These are phyloP conservation scores for Kryptolebias ocellatus DNA, from an alignment of 2,797 vertebrate species.

Conservation along the genomic window DNA sequence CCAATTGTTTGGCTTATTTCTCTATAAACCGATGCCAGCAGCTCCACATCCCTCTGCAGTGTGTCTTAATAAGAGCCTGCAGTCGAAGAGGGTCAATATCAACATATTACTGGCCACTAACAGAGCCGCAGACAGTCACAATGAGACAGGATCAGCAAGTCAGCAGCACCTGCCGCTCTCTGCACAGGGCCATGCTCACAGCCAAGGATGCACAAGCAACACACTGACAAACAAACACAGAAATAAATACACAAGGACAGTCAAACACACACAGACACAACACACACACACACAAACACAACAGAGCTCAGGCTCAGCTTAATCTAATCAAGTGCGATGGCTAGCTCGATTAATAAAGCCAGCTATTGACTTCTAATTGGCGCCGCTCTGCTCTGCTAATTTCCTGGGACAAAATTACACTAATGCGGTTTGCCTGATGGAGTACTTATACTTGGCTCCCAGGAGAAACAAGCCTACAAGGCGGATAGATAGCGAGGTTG, in stretches of 20 bases:
- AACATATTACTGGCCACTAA: conserved; percentile 80
- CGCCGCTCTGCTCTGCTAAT: conserved; percentile 88
- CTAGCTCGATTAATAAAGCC: conserved; percentile 90
- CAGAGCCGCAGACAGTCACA: conserved; percentile 81
- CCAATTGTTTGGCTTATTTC: conserved; percentile 54
- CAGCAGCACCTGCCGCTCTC: conserved; percentile 78
- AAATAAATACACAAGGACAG: conserved; percentile 56
- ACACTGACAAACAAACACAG: conserved; percentile 60
- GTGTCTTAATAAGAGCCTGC: conserved; percentile 59
- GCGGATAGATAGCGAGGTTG: conserved; percentile 68
- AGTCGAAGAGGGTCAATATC: conserved; percentile 79
- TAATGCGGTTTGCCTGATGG: conserved; percentile 88
- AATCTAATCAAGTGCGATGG: conserved; percentile 88
- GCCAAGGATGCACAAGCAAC: conserved; percentile 46
- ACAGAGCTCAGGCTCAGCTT: conserved; percentile 69
- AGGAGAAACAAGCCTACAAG: conserved; percentile 79
- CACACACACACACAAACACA: conserved; percentile 33
- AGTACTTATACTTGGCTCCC: conserved; percentile 86
- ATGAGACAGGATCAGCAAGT: conserved; percentile 84
- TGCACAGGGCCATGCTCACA: conserved; percentile 42
- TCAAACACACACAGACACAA: conserved; percentile 42
- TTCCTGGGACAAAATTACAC: conserved; percentile 89
- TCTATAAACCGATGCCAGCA: conserved; percentile 53
- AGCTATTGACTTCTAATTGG: conserved; percentile 90
- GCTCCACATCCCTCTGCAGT: conserved; percentile 33